Conservation (phyloP, 2,888 invertebrate genomes). For the Mylabris sibirica region DNA sequence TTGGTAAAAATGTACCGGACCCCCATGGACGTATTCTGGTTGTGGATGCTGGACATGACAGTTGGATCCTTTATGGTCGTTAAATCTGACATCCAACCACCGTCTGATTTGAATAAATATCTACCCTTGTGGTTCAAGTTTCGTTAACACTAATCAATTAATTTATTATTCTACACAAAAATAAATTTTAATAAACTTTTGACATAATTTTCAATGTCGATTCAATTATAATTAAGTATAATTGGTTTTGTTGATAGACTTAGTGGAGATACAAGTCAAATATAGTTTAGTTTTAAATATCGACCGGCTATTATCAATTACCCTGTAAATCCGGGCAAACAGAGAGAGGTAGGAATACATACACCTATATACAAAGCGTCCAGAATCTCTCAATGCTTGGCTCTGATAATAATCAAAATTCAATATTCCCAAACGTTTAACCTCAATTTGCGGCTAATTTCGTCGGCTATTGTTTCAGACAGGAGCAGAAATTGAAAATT, state of each 20-base stretch:
- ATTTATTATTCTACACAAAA: neutral
- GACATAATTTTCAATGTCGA: neutral
- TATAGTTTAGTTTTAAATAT: neutral
- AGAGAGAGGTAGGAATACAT: neutral
- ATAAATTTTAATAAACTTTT: neutral
- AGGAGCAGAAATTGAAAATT: constrained; percentile 31
- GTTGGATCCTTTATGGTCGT: constrained; percentile 28
- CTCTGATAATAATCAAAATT: constrained; percentile 24
- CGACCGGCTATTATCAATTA: neutral
- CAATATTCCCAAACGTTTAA: constrained; percentile 25
- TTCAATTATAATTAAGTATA: neutral
- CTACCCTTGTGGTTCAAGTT: neutral
- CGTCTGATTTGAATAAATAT: constrained; percentile 14
- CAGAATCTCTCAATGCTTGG: constrained; percentile 1
- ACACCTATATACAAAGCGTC: constrained; percentile 2
- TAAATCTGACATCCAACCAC: constrained; percentile 14
- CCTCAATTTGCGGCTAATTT: constrained; percentile 31
- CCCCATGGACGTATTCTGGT: neutral
- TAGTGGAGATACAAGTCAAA: neutral
- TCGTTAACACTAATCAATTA: neutral
- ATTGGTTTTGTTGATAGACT: neutral
- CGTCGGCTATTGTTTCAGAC: constrained; percentile 24
- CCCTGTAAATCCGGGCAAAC: constrained; percentile 3
- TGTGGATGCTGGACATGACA: constrained; percentile 27
- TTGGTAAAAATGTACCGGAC: constrained; percentile 9